Evolutionary conservation across 2,888 invertebrate genomes (phyloP).

Genomic region (Melanargia galathea): DNA sequence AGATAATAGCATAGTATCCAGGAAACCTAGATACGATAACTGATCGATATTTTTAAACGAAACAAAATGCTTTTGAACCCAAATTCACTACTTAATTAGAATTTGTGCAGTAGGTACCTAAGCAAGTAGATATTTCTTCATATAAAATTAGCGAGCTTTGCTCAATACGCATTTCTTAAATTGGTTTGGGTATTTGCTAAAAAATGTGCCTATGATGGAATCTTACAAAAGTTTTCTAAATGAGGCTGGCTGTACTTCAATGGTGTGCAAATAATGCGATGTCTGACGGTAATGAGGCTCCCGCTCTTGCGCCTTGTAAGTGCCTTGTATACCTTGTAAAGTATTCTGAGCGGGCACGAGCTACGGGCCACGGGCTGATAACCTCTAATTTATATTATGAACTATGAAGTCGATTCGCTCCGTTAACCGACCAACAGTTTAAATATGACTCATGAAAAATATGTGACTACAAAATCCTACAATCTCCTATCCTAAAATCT

Average conservation of each 20-base stretch:
- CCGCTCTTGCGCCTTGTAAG: not conserved
- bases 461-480: not conserved
- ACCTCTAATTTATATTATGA: conserved; percentile 22
- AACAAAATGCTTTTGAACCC: too few relatives aligned
- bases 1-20: too few relatives aligned
- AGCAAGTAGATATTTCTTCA: too few relatives aligned
- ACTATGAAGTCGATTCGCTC: conserved; percentile 25
- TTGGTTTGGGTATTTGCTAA: not conserved
- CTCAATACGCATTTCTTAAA: not conserved
- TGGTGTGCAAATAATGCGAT: not conserved
- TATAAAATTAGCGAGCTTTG: too few relatives aligned
- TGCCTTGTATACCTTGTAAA: not conserved
- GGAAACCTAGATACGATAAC: too few relatives aligned
- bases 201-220: not conserved
- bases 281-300: not conserved
- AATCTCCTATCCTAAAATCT: not conserved
- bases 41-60: not conserved
- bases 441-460: not conserved
- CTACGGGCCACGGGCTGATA: conserved; percentile 29
- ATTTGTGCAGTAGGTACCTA: too few relatives aligned
- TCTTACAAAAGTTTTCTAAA: not conserved
- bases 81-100: too few relatives aligned
- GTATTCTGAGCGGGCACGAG: not conserved
- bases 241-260: conserved; percentile 8
- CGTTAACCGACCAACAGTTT: conserved; percentile 19